Percentiles rank a stretch among this genome's conserved stretches.
Conservation (phyloP, 2,888 invertebrate genomes). For the Ochropleura plecta region DNA sequence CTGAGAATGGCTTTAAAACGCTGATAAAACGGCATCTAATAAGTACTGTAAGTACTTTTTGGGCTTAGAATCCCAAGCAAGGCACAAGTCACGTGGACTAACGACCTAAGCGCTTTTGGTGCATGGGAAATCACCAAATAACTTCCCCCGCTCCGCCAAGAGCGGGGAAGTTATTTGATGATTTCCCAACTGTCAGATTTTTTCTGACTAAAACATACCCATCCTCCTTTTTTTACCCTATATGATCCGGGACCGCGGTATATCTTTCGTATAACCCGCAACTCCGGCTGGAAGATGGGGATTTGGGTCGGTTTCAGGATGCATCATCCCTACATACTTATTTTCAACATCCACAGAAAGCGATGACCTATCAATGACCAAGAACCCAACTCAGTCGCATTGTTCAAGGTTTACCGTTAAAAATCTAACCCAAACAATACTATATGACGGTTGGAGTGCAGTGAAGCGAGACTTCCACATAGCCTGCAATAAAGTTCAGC, state of each 20-base stretch:
- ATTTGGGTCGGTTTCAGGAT: not conserved
- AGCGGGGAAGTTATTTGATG: no score
- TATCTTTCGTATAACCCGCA: no score
- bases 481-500: slow-evolving; percentile 50
- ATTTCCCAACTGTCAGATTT: no score
- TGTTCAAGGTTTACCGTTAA: slow-evolving; percentile 32
- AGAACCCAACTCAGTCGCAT: not conserved
- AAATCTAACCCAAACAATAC: slow-evolving; percentile 31
- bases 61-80: not conserved
- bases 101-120: not conserved
- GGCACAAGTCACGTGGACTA: not conserved
- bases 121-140: no score
- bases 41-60: not conserved
- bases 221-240: no score
- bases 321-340: not conserved
- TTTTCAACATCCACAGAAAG: not conserved
- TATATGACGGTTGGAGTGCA: slow-evolving; percentile 40
- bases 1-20: not conserved
- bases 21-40: not conserved
- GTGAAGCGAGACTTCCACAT: slow-evolving; percentile 24
- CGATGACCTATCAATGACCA: not conserved
- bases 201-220: no score
- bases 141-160: no score
- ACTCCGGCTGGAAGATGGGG: no score
- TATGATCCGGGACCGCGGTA: no score